Evolutionary conservation across 2,113 vertebrate genomes (phyloP).

Genomic region (Pionites leucogaster): DNA sequence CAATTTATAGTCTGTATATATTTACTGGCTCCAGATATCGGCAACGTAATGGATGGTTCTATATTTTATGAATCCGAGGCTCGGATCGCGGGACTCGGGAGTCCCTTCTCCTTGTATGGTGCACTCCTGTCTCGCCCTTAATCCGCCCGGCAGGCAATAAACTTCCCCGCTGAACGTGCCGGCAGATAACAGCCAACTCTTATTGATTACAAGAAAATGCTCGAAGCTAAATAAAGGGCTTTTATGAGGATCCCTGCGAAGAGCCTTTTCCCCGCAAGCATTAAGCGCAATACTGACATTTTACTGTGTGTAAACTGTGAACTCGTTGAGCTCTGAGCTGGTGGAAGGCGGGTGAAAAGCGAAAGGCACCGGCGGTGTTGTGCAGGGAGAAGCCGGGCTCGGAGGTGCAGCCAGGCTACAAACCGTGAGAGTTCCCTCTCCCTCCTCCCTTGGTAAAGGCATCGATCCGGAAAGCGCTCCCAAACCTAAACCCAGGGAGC

Average conservation of each 20-base stretch:
- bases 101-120: conserved; percentile 80
- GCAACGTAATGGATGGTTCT: conserved; percentile 75
- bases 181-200: conserved; percentile 65
- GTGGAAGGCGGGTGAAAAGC: neutral
- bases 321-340: conserved; percentile 20
- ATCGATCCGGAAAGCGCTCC: neutral
- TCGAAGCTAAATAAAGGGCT: conserved; percentile 53
- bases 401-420: neutral
- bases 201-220: conserved; percentile 68
- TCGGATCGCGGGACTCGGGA: conserved; percentile 63
- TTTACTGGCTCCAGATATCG: conserved; percentile 90
- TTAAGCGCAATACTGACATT: conserved; percentile 18
- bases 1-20: conserved; percentile 93
- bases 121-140: conserved; percentile 61
- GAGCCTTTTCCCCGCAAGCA: neutral
- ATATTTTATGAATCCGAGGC: conserved; percentile 78
- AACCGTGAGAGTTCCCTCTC: neutral
- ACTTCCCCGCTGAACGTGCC: conserved; percentile 62
- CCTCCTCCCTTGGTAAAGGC: neutral
- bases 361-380: neutral
- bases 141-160: conserved; percentile 67
- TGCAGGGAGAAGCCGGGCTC: neutral
- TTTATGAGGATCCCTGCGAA: conserved; percentile 67
- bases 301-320: conserved; percentile 46
- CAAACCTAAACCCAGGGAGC: neutral